These are phyloP conservation scores for Diarsia rubi DNA, from an alignment of 2,888 invertebrate species.

Conservation along the genomic window DNA sequence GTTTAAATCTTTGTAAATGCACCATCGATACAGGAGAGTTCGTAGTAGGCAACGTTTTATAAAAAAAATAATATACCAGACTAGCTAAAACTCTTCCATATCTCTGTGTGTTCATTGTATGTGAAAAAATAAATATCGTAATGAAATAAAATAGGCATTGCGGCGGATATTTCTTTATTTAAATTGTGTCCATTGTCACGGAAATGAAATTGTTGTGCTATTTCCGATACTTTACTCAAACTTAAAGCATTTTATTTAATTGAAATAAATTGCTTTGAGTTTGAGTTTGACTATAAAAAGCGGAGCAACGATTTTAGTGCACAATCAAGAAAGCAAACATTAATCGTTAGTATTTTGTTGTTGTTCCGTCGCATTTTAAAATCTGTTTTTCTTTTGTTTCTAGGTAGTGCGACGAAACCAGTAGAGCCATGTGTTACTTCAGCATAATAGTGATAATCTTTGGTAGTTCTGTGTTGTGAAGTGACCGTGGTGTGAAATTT, in stretches of 20 bases:
- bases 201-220: not conserved
- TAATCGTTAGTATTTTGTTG: not conserved
- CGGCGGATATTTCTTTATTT: not conserved
- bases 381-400: constrained; percentile 67
- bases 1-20: too few species aligned
- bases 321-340: not conserved
- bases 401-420: constrained; percentile 70
- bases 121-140: not conserved
- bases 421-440: constrained; percentile 80
- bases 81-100: not conserved
- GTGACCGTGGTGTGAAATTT: constrained; percentile 73
- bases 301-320: not conserved
- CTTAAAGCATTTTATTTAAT: too few species aligned
- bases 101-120: not conserved
- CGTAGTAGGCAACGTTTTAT: too few species aligned
- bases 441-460: constrained; percentile 85
- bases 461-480: constrained; percentile 73
- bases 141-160: not conserved
- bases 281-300: not conserved
- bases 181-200: not conserved
- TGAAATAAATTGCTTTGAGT: too few species aligned
- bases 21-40: too few species aligned
- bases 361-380: not conserved
- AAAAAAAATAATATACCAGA: too few species aligned
- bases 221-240: not conserved